Percentiles rank a stretch among this genome's conserved stretches.
These are phyloP conservation scores for Caerostris extrusa DNA, from an alignment of 1,140 invertebrate species.

Conservation along the genomic window DNA sequence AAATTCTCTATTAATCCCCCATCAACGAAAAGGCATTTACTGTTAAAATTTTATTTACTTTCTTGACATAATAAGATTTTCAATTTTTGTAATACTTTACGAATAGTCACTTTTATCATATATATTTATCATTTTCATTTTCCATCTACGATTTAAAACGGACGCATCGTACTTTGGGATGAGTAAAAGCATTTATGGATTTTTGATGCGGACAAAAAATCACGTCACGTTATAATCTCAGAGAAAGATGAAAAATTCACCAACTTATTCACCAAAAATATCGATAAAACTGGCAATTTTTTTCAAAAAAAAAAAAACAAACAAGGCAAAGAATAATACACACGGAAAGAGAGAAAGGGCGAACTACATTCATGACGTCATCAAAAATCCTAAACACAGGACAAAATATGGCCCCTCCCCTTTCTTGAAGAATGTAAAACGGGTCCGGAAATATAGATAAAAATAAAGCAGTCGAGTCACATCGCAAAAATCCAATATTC, in stretches of 20 bases:
- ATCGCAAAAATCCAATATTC: constrained; percentile 77
- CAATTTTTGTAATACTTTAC: no score
- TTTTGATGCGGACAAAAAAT: background rate
- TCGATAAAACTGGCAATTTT: background rate
- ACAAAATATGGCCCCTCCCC: background rate
- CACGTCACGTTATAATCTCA: background rate
- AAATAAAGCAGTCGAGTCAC: constrained; percentile 72
- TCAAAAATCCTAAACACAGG: constrained; percentile 35
- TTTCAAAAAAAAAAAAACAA: background rate
- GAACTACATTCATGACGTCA: constrained; percentile 13
- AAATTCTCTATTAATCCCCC: no score
- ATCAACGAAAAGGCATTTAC: no score
- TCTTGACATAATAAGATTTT: no score
- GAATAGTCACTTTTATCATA: no score
- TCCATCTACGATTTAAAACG: no score
- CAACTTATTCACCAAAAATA: background rate
- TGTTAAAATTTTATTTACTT: no score
- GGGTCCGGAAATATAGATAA: constrained; percentile 66
- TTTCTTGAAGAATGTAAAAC: constrained; percentile 44
- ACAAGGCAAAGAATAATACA: background rate
- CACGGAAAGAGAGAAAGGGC: background rate
- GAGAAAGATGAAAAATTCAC: background rate
- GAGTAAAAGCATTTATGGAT: background rate
- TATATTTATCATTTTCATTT: no score
- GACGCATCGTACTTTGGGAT: no score